Evolutionary conservation across 1,140 invertebrate species (phyloP), one percentile per base, ranked within the genome.

Genomic region (Atopsyche davidsoni): DNA sequence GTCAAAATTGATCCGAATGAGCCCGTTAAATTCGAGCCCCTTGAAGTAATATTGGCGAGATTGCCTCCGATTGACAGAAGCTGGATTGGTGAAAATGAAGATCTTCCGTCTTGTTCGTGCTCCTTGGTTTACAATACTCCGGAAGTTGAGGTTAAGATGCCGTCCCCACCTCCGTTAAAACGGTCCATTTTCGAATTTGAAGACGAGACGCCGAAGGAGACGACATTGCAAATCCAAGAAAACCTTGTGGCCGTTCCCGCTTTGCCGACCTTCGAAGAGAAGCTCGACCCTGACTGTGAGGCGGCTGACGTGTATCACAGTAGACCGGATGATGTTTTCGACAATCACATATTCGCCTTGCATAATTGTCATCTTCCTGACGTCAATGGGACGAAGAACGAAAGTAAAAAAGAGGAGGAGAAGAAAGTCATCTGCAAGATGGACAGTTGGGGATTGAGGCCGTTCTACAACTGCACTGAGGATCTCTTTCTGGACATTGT

Each of bases 371-470:
- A 61, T 38, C 59, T 70, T 50, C 59, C 67, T 42, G 74, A 78
- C 58, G 72, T 85, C 13, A 86, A 84, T 72, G 83, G 83, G 40
- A 51, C 52, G 14, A 34, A 54, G 10, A 48, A 48, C 13, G 16
- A 11, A 3, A 23, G 39, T 10, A 24, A 48, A 10, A 17, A 6
- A 6, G 31, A 35, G 4, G 19, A 11, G 2, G 7, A 23, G n/a
- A 41, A 35, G 14, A 50, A 25, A 2, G 14, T 54, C 3, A 32
- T 35, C 1, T 55, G 53, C 31, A 36, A 42, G 25, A 38, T 35
- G 32, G 62, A 50, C 3, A 61, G 65, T 9, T 71, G 70, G 62
- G 55, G 65, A 25, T 23, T 49, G 13, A 40, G 50, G 46, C 53
- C 53, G 21, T 59, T 46, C 34, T 55, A 53, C 32, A 51, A 56